Percentiles rank a stretch among this genome's conserved stretches.
phyloP scores from a whole-genome alignment of 2,113 vertebrate species.

The Sinocyclocheilus anophthalmus region DNA sequence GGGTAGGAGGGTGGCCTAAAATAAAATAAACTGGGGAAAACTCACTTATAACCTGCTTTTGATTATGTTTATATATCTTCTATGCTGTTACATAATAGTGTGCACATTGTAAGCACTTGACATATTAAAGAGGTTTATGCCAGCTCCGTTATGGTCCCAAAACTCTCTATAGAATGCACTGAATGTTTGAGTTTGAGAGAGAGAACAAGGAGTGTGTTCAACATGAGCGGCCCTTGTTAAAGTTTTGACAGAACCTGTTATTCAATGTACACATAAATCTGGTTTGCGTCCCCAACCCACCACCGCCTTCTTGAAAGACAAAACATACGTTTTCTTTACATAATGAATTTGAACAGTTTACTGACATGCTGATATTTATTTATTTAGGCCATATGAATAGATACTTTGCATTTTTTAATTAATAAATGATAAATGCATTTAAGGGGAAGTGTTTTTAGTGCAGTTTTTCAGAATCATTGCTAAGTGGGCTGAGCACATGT shows the following conservation, averaged over 20 bases:
- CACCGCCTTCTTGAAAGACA: neutral
- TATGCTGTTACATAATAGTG: neutral
- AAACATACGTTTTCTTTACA: neutral
- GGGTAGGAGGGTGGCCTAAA: neutral
- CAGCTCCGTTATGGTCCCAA: neutral
- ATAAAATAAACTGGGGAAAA: neutral
- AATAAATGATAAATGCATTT: neutral
- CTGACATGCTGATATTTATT: neutral
- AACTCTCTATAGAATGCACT: neutral
- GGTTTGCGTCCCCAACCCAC: neutral
- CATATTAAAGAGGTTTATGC: neutral
- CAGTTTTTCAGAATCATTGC: neutral
- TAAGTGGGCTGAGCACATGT: neutral
- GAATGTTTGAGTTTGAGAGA: neutral
- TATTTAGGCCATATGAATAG: neutral
- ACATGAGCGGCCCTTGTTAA: neutral
- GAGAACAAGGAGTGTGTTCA: neutral
- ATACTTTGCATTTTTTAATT: neutral
- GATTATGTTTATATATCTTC: neutral
- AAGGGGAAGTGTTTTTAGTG: neutral
- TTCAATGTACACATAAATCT: neutral
- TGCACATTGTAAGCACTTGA: neutral
- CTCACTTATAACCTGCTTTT: neutral
- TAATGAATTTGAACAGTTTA: neutral
- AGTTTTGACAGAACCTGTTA: slow-evolving; percentile 17